Base-by-base conservation (phyloP, 2,797 vertebrate species). In the Pristis pectinata region DNA sequence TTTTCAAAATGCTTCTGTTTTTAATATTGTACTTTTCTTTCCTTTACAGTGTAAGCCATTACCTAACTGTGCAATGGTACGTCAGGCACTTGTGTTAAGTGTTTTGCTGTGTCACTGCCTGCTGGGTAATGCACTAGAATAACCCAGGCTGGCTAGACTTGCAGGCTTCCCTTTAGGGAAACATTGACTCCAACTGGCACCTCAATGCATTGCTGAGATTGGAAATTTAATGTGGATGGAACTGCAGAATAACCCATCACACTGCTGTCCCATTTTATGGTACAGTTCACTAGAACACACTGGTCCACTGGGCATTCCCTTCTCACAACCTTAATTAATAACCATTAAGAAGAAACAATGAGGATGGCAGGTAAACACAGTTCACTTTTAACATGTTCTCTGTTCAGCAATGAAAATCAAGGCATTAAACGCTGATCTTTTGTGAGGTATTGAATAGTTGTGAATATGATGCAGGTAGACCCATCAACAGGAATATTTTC, bases 401-500 rank as follows among this genome's bases (percentile, higher is more conserved):
- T 64, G 87, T 41, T 24, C 59, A 67, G 59, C 87, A 91, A 8
- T 67, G 30, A 91, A 91, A 41, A 41, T 9, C 37, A 61, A 87
- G 30, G 1, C 7, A 34, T 34, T 13, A 87, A 56, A 56, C 59
- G 27, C 53, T 59, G 27, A 61, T 6, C n/a, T 89, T 61, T 89
- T 61, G 87, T 24, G 17, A 41, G n/a, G 24, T 24, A 37, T 67
- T 91, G 17, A 91, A 64, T 61, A 79, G 59, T 80, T 94, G 27
- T 92, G 83, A 41, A 94, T 77, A 49, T 37, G 37, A n/a, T 79
- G 56, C 59, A 56, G 17, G 92, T 30, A 61, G 61, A 76, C 97
- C 97, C 97, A 97, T 97, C 97, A 96, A 96, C 96, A 97, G 96
- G 95, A 95, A 96, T 96, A 94, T 79, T 41, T 91, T 41, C 17